A percentile compares a stretch with the other conserved stretches of the same genome.
These are phyloP conservation scores for Herpailurus yagouaroundi DNA, from an alignment of 2,113 vertebrate species.

Conservation along the genomic window DNA sequence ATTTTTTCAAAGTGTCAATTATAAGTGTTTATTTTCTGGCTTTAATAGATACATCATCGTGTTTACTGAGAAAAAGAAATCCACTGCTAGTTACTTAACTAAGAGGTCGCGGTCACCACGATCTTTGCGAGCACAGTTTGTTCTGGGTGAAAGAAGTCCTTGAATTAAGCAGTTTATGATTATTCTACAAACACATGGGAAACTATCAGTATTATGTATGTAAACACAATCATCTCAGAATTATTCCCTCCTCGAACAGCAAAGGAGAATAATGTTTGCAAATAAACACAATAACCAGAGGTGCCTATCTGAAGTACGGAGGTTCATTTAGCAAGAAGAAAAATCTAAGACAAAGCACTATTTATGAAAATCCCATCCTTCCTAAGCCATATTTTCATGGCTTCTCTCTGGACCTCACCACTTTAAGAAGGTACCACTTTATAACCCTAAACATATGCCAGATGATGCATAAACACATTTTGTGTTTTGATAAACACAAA, in stretches of 20 bases:
- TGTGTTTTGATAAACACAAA: neutral
- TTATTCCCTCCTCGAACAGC: neutral
- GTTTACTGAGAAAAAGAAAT: neutral
- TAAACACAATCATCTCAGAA: neutral
- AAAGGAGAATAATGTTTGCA: neutral
- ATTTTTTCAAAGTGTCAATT: neutral
- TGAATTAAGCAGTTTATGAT: neutral
- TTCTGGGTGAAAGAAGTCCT: neutral
- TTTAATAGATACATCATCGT: neutral
- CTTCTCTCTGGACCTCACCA: neutral
- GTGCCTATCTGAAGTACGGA: neutral
- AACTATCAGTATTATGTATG: neutral
- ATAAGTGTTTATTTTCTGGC: neutral
- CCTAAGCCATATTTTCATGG: neutral
- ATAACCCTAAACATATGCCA: neutral
- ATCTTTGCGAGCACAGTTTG: neutral
- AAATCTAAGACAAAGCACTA: neutral
- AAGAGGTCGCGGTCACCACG: neutral
- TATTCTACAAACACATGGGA: neutral
- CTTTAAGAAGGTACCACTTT: neutral
- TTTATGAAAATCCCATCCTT: neutral
- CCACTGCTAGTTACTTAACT: neutral
- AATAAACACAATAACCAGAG: neutral
- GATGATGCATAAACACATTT: neutral
- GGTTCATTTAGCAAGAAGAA: neutral